These are phyloP conservation scores for Icerya purchasi DNA, from an alignment of 2,888 invertebrate species.

Conservation along the genomic window DNA sequence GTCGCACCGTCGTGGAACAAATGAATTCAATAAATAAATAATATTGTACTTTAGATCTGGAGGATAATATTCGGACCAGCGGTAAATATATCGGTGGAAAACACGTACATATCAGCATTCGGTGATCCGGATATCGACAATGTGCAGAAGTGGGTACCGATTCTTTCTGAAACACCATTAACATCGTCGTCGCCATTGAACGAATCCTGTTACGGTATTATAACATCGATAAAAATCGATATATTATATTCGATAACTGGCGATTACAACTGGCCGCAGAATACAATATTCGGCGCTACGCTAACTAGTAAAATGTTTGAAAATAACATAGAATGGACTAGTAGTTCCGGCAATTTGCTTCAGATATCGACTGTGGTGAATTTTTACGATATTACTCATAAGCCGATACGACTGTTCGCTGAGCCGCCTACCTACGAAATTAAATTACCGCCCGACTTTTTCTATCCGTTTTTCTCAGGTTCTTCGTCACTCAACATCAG, in stretches of 20 bases:
- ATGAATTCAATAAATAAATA: too few relatives aligned
- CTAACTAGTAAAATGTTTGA: slow-evolving; percentile 5
- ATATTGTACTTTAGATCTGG: not conserved
- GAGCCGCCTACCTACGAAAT: slow-evolving; percentile 41
- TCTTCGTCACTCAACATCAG: not conserved
- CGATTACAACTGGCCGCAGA: slow-evolving; percentile 9
- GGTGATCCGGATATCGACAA: slow-evolving; percentile 12
- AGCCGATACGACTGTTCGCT: slow-evolving; percentile 30
- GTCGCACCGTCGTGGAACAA: too few relatives aligned
- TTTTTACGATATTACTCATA: slow-evolving; percentile 30
- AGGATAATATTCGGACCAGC: slow-evolving; percentile 2
- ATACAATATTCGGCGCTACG: slow-evolving; percentile 10
- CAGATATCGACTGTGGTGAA: slow-evolving; percentile 23
- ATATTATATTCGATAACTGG: slow-evolving; percentile 13
- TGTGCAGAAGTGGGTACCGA: slow-evolving; percentile 10
- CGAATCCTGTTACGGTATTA: slow-evolving; percentile 2
- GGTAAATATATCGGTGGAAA: slow-evolving; percentile 6
- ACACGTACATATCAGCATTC: slow-evolving; percentile 6
- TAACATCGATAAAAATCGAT: slow-evolving; percentile 3
- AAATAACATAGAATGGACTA: not conserved
- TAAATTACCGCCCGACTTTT: slow-evolving; percentile 46
- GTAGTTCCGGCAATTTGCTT: slow-evolving; percentile 17
- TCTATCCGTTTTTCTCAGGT: slow-evolving; percentile 37
- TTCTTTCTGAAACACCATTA: slow-evolving; percentile 3
- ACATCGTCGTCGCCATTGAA: not conserved